phyloP scores from a whole-genome alignment of 2,797 vertebrate species.

The Garrulus glandarius region DNA sequence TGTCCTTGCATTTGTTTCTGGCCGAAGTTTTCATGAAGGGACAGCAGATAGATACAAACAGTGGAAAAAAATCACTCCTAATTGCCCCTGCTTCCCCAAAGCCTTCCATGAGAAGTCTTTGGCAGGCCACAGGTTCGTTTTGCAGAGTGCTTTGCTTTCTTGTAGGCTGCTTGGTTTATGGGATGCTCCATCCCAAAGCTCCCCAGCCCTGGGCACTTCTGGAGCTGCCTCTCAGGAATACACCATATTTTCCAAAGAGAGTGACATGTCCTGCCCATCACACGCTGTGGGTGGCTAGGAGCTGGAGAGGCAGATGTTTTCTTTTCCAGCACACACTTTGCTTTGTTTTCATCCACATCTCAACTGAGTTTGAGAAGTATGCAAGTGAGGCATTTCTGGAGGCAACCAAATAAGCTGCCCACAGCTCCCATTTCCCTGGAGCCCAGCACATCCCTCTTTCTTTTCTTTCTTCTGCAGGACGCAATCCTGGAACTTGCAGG shows the following conservation, averaged over 20 bases:
- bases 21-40: background rate
- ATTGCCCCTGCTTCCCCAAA: background rate
- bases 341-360: background rate
- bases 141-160: background rate
- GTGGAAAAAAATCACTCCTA: background rate
- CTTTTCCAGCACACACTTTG: conserved; percentile 1
- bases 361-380: background rate
- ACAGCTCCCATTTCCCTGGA: background rate
- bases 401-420: background rate
- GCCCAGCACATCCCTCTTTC: background rate
- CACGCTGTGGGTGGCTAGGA: background rate
- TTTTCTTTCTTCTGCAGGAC: background rate
- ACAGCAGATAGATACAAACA: background rate
- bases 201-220: background rate
- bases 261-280: background rate
- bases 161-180: background rate
- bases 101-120: background rate
- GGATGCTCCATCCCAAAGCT: background rate
- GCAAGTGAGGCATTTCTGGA: background rate
- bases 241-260: background rate
- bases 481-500: background rate
- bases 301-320: background rate
- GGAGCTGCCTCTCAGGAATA: background rate
- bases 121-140: background rate
- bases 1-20: background rate